Evolutionary conservation across 2,113 vertebrate species (phyloP).

Genomic region (Cyrtonyx montezumae): DNA sequence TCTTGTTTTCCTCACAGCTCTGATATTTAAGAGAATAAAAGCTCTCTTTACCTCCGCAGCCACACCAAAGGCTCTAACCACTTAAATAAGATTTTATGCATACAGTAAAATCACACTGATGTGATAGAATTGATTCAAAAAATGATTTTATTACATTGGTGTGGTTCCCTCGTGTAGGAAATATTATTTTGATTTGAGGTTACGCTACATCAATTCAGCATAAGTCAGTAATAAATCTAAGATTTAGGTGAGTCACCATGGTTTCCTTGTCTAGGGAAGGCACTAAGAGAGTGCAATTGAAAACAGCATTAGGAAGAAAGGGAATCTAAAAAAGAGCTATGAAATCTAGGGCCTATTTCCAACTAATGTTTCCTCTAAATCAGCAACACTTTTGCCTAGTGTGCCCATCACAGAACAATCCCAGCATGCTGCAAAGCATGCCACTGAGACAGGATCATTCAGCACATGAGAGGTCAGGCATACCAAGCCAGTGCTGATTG

Average conservation of each 20-base stretch:
- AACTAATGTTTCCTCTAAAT: neutral
- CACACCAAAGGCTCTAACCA: neutral
- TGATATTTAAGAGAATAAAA: neutral
- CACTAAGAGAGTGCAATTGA: neutral
- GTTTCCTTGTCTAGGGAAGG: neutral
- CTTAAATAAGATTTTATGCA: neutral
- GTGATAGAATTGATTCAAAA: neutral
- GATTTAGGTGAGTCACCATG: neutral
- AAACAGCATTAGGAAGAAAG: neutral
- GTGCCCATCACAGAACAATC: rapidly evolving
- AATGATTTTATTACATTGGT: neutral
- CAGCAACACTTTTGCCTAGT: neutral
- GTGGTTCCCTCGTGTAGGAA: neutral
- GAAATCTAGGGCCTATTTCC: neutral
- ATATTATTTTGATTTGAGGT: neutral
- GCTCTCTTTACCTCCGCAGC: neutral
- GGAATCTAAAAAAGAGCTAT: neutral
- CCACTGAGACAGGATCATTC: neutral
- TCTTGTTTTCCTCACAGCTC: neutral
- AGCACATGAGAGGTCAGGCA: neutral
- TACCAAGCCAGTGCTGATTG: neutral
- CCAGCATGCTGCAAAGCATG: rapidly evolving
- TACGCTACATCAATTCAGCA: neutral
- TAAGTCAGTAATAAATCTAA: conserved; percentile 21
- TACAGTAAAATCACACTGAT: neutral